These are phyloP conservation scores for Agrotis clavis DNA, from an alignment of 2,888 invertebrate genomes.

Conservation along the genomic window DNA sequence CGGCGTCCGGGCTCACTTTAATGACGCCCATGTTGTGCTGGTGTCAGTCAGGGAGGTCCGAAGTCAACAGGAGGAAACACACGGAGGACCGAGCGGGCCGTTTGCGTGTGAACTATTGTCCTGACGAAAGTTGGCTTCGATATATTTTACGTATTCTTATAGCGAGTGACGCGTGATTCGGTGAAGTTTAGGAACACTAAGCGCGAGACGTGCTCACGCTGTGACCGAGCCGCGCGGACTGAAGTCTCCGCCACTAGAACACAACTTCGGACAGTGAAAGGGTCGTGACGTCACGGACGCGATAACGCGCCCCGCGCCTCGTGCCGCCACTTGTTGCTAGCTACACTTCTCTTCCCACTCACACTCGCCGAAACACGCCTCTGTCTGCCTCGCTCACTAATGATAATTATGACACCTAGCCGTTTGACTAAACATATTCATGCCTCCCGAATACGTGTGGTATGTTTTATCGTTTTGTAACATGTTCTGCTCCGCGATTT, in stretches of 20 bases:
- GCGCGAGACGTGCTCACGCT: conserved; percentile 87
- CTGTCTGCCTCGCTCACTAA: conserved; percentile 80
- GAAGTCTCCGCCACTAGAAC: conserved; percentile 70
- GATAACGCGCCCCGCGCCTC: conserved; percentile 84
- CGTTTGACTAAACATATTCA: conserved; percentile 76
- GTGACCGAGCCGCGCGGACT: conserved; percentile 91
- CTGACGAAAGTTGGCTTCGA: conserved; percentile 72
- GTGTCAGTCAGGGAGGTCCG: conserved; percentile 42
- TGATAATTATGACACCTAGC: conserved; percentile 78
- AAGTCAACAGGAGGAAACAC: conserved; percentile 70
- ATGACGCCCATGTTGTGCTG: conserved; percentile 85
- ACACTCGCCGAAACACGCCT: conserved; percentile 65
- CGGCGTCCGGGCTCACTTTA: conserved; percentile 86
- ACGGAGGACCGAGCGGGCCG: conserved; percentile 82
- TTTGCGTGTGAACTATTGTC: conserved; percentile 79
- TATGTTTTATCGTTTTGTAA: conserved; percentile 72
- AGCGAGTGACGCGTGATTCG: conserved; percentile 82
- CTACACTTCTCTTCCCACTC: conserved; percentile 80
- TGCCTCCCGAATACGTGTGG: conserved; percentile 69
- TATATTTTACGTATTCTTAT: conserved; percentile 67
- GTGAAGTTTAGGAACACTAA: conserved; percentile 80
- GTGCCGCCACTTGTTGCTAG: conserved; percentile 87
- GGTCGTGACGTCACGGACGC: conserved; percentile 91
- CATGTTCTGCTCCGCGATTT: conserved; percentile 67
- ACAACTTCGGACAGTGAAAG: conserved; percentile 88